Percentiles rank a stretch among this genome's conserved stretches.
Conservation (phyloP, 2,797 vertebrate genomes). For the Pitangus sulphuratus region DNA sequence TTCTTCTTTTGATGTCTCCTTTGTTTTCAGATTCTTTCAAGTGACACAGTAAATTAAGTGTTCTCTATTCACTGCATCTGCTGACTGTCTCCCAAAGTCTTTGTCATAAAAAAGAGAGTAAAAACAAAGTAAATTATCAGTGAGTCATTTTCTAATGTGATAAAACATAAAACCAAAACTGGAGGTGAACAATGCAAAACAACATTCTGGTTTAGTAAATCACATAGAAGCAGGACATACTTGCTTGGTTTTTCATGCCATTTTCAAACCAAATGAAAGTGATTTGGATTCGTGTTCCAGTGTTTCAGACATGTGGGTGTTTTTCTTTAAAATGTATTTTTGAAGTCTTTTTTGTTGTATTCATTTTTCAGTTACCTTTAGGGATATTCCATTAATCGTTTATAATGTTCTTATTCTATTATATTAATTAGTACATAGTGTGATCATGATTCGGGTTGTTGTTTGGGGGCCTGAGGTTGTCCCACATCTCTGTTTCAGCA, state of each 20-base stretch:
- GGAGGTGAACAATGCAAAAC: neutral
- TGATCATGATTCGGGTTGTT: neutral
- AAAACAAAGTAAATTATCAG: neutral
- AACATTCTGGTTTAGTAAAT: neutral
- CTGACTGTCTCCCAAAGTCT: neutral
- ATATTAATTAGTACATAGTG: neutral
- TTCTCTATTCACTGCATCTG: neutral
- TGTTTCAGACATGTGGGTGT: neutral
- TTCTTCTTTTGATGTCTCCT: conserved; percentile 8
- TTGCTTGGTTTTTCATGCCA: neutral
- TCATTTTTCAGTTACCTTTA: neutral
- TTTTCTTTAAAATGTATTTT: neutral
- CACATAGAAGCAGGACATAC: neutral
- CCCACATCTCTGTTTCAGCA: neutral
- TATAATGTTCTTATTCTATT: neutral
- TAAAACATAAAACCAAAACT: neutral
- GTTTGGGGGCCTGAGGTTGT: rapidly evolving
- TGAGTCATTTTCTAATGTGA: neutral
- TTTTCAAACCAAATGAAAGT: neutral
- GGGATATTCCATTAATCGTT: neutral
- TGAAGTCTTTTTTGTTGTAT: neutral
- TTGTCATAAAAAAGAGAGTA: neutral
- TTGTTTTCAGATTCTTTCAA: conserved; percentile 29
- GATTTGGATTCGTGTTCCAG: neutral
- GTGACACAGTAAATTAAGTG: conserved; percentile 15